Base-by-base conservation (phyloP, 1,140 invertebrate species). In the Linepithema humile region DNA sequence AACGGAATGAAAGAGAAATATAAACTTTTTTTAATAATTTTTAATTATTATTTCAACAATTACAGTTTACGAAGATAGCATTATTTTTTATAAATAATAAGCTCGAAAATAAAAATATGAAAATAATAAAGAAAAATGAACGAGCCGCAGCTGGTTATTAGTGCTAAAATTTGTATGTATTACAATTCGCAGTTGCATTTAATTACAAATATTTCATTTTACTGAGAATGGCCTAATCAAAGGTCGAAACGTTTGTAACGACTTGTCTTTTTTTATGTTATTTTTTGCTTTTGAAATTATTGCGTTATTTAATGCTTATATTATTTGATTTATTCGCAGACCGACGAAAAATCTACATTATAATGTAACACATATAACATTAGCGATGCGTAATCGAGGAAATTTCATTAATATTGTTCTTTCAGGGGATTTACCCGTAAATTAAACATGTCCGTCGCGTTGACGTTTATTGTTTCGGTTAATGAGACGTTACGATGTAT, bases 391-490 rank as follows among this genome's bases (percentile, higher is more conserved):
- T 40, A 75, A 75, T 75, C 72, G 53, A 60, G 40, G n/a, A 23
- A 57, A 43, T 59, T 75, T 60, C 12, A 35, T 60, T 60, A 60
- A 35, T 45, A 26, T 2, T n/a, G 10, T 60, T 55, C 69, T 38
- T 72, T 43, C 23, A 38, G 20, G 72, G 26, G 26, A 32, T 45
- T 60, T 32, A 6, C 17, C 26, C 40, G 26, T 38, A 17, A 62
- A 75, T 75, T 32, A 75, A 75, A 60, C 72, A 40, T 32, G 38
- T 60, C 72, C 17, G 40, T 17, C 38, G 26, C 38, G 72, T 45
- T 75, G 72, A 75, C 72, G 40, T 77, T 74, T 83, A 83, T 83
- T 83, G 82, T 67, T 57, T 65, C 38, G 32, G 59, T 83, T 83
- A 83, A 83, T 77, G 82, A 83, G 82, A 67, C 57, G 60, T 74